phyloP scores from a whole-genome alignment of 23 tunicate species.

The Halocynthia aurantium region DNA sequence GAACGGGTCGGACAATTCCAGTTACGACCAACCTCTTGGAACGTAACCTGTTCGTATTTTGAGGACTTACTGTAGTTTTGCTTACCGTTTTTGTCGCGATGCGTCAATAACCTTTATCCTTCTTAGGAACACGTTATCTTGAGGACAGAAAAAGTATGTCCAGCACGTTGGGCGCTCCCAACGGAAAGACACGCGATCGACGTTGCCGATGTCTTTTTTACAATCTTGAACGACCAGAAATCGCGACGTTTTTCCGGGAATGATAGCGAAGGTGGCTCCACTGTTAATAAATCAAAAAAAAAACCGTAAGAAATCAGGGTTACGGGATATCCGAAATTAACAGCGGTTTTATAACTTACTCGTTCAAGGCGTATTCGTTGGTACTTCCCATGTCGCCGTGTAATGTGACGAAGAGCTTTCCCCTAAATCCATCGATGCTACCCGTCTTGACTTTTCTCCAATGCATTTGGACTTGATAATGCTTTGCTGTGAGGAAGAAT shows the following conservation, averaged over 20 bases:
- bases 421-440: conserved; percentile 44
- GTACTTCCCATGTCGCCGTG: conserved; percentile 64
- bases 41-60: neutral
- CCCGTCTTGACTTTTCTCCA: conserved; percentile 58
- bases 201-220: conserved; percentile 50
- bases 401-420: conserved; percentile 52
- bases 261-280: conserved; percentile 61
- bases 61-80: too few relatives aligned
- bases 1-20: too few relatives aligned
- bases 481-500: conserved; percentile 44
- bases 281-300: conserved; percentile 11
- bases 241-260: conserved; percentile 68
- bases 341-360: conserved; percentile 40
- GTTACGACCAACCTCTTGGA: too few relatives aligned
- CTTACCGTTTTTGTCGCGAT: conserved; percentile 46
- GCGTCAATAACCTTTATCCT: conserved; percentile 76
- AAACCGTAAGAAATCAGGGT: too few relatives aligned
- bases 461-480: conserved; percentile 88
- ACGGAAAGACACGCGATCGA: conserved; percentile 55
- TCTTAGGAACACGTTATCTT: conserved; percentile 43
- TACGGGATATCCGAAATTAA: too few relatives aligned
- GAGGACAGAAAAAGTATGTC: conserved; percentile 49
- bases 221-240: conserved; percentile 65
- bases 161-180: conserved; percentile 40
- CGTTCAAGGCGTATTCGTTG: conserved; percentile 61